These are phyloP conservation scores for Liposcelis brunnea DNA, from an alignment of 2,888 invertebrate species.

Conservation along the genomic window DNA sequence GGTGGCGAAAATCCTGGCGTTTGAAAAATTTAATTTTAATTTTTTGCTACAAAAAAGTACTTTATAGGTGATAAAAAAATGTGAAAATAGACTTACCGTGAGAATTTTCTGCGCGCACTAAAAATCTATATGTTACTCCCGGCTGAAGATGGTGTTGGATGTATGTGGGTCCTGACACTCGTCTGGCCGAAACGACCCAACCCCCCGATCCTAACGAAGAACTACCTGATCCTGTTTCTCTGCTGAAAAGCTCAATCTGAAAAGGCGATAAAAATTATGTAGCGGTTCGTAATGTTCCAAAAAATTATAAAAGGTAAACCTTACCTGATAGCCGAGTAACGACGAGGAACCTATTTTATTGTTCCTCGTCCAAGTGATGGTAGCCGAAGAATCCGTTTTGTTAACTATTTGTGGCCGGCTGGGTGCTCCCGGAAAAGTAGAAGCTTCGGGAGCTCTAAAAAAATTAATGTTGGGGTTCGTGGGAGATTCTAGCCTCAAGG, in stretches of 20 bases:
- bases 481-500: conserved; percentile 54
- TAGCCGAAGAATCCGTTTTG: conserved; percentile 57
- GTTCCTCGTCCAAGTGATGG: conserved; percentile 68
- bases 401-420: conserved; percentile 54
- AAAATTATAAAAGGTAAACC: background rate
- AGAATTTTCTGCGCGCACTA: conserved; percentile 77
- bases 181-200: conserved; percentile 42
- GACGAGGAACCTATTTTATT: conserved; percentile 73
- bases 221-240: conserved; percentile 34
- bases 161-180: conserved; percentile 52
- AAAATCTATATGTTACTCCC: conserved; percentile 71
- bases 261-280: conserved; percentile 11
- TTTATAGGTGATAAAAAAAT: too few relatives aligned
- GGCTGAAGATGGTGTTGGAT: conserved; percentile 53
- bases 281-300: background rate
- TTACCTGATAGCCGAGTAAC: conserved; percentile 56
- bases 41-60: too few relatives aligned
- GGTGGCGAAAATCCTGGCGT: conserved; percentile 15
- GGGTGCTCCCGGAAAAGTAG: conserved; percentile 71
- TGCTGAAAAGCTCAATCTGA: conserved; percentile 49
- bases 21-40: too few relatives aligned
- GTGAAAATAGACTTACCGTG: too few relatives aligned
- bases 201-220: conserved; percentile 34
- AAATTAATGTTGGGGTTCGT: conserved; percentile 68
- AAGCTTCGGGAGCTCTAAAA: conserved; percentile 59